A percentile compares a stretch with the other conserved stretches of the same genome.
Conservation (phyloP, 1,140 invertebrate genomes). For the Hylaeus volcanicus region DNA sequence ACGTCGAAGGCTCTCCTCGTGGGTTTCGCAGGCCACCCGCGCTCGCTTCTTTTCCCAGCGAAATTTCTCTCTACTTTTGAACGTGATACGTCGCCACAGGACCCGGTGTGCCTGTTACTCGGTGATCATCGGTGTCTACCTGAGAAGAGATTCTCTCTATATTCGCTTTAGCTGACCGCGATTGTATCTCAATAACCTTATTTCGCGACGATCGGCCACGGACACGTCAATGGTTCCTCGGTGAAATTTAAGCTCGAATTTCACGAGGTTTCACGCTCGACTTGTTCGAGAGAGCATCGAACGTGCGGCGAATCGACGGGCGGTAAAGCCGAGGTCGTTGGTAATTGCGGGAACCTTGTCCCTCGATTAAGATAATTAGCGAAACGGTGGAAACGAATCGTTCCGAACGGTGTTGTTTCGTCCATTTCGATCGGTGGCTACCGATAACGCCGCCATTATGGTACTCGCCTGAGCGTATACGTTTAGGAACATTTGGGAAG, state of each 20-base stretch:
- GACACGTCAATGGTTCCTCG: constrained; percentile 63
- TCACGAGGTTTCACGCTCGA: constrained; percentile 64
- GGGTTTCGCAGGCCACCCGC: constrained; percentile 1
- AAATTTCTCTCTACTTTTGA: constrained; percentile 33
- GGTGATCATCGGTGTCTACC: constrained; percentile 46
- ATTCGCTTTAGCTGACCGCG: constrained; percentile 39
- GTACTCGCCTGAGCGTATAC: no score
- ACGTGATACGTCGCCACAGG: constrained; percentile 1
- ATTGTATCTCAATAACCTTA: constrained; percentile 70
- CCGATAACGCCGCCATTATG: background rate
- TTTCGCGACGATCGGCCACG: constrained; percentile 61
- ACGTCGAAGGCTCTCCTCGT: background rate
- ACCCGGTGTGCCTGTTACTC: background rate
- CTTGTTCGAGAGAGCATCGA: constrained; percentile 40
- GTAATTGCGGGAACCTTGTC: constrained; percentile 1
- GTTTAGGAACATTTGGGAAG: no score
- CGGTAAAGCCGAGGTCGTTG: background rate
- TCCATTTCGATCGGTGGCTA: background rate
- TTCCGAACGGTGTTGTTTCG: background rate
- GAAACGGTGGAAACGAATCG: background rate
- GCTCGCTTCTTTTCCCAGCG: background rate
- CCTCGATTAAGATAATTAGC: background rate
- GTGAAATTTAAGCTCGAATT: constrained; percentile 73
- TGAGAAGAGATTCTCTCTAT: constrained; percentile 12
- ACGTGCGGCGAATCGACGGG: background rate